Conservation (phyloP, 1,140 invertebrate species). For the Harlomillsia oculata region DNA sequence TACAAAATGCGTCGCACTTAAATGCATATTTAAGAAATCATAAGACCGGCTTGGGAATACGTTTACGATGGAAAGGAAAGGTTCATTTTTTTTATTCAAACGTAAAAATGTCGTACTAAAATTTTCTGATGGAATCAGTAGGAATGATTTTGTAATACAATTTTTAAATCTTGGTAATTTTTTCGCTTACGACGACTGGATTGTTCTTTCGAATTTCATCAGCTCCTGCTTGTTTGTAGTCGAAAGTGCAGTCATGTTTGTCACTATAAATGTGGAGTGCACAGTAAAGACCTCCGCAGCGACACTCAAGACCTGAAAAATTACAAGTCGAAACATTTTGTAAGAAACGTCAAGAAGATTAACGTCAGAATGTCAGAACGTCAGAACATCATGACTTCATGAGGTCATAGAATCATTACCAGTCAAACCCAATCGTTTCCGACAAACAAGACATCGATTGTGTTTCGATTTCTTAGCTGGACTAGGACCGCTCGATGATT, state of each 20-base stretch:
- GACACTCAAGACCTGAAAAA: constrained; percentile 89
- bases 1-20: too few species aligned
- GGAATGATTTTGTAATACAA: too few species aligned
- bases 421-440: constrained; percentile 98
- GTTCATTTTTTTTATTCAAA: too few species aligned
- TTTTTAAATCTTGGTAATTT: constrained; percentile 97
- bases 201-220: constrained; percentile 99
- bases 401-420: too few species aligned
- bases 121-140: too few species aligned
- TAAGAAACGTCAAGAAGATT: not conserved
- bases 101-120: too few species aligned
- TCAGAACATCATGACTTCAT: too few species aligned
- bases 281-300: constrained; percentile 96
- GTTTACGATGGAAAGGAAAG: too few species aligned
- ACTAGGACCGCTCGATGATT: constrained; percentile 45
- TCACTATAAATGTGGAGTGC: constrained; percentile 97
- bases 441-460: constrained; percentile 92
- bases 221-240: constrained; percentile 72
- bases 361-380: too few species aligned
- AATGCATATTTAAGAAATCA: too few species aligned
- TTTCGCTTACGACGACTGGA: constrained; percentile 96
- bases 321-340: constrained; percentile 21
- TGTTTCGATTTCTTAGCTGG: constrained; percentile 88
- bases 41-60: too few species aligned
- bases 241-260: constrained; percentile 87